Conservation (phyloP, 2,113 vertebrate species). For the Zosterops lateralis region DNA sequence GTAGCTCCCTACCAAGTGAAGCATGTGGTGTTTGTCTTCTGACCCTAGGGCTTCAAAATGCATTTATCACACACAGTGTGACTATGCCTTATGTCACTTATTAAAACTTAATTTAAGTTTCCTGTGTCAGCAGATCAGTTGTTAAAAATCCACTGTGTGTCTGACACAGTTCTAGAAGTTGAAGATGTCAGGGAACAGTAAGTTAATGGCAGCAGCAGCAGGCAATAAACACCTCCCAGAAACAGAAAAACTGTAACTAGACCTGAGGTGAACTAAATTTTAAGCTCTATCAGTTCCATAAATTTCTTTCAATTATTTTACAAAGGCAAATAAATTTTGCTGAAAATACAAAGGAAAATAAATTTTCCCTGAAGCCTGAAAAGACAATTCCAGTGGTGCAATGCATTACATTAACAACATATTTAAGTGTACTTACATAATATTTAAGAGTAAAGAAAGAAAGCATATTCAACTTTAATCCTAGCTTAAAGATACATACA, state of each 20-base stretch:
- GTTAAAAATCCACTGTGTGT: background rate
- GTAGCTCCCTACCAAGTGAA: background rate
- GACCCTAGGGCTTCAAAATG: background rate
- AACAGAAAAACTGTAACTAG: background rate
- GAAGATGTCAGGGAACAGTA: background rate
- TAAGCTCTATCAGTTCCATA: background rate
- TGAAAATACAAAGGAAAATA: background rate
- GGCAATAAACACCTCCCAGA: background rate
- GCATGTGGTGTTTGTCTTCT: background rate
- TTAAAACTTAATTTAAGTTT: background rate
- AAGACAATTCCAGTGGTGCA: background rate
- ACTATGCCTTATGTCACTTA: background rate
- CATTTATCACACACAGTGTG: background rate
- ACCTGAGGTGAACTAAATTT: background rate
- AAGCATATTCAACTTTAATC: background rate
- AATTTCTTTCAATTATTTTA: background rate
- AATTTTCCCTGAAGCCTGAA: background rate
- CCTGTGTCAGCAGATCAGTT: background rate
- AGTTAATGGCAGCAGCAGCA: background rate
- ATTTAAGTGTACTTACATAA: background rate
- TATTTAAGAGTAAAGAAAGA: background rate
- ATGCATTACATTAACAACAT: background rate
- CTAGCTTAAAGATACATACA: background rate
- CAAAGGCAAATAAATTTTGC: background rate
- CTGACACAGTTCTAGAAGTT: background rate